Conservation (phyloP, 2,888 invertebrate species). For the Hecatera dysodea region DNA sequence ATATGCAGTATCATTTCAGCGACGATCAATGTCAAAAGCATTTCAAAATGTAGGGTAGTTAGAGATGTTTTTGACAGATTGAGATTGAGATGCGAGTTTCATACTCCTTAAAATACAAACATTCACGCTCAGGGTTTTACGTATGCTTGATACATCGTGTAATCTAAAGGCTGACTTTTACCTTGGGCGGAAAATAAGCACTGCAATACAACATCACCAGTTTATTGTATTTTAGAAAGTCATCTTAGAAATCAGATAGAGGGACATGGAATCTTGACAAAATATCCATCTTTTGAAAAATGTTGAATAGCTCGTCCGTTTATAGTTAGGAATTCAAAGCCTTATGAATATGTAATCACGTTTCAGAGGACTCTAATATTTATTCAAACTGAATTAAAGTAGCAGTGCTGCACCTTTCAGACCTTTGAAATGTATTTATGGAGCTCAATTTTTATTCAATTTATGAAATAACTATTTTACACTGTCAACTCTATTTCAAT, state of each 20-base stretch:
- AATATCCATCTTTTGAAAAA: neutral
- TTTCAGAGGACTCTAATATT: constrained; percentile 11
- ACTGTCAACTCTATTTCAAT: neutral
- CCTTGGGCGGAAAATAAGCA: too few relatives aligned
- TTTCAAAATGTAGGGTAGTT: too few relatives aligned
- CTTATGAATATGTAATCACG: constrained; percentile 45
- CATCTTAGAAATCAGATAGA: neutral
- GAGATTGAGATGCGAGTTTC: too few relatives aligned
- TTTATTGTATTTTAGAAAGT: neutral
- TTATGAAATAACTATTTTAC: neutral
- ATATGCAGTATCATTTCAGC: too few relatives aligned
- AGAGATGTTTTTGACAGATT: too few relatives aligned
- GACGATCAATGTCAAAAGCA: too few relatives aligned
- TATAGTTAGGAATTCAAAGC: constrained; percentile 11
- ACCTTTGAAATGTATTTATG: constrained; percentile 18
- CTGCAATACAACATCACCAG: too few relatives aligned
- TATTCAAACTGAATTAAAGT: constrained; percentile 29
- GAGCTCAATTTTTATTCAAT: constrained; percentile 14
- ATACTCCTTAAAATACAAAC: too few relatives aligned
- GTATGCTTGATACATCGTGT: too few relatives aligned
- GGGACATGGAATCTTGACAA: neutral
- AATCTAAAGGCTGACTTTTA: too few relatives aligned
- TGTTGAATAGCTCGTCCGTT: neutral
- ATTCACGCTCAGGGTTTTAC: too few relatives aligned
- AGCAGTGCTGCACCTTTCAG: constrained; percentile 22